phyloP scores from a whole-genome alignment of 2,113 vertebrate genomes.

The Barbus barbus region DNA sequence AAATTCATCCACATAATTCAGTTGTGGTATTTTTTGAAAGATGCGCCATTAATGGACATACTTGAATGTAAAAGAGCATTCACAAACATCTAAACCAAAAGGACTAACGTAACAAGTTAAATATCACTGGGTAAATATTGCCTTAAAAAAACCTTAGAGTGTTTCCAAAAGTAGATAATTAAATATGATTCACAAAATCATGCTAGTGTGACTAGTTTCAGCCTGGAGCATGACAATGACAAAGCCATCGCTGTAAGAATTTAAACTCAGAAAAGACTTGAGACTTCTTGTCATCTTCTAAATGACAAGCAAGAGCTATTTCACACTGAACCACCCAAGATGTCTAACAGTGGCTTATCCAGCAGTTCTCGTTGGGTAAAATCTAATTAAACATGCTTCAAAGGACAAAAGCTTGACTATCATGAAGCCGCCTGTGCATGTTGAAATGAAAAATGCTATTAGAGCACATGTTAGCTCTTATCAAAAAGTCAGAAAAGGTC shows the following conservation, averaged over 20 bases:
- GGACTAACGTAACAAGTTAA: not conserved
- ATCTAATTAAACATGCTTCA: slow-evolving; percentile 49
- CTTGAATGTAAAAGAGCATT: not conserved
- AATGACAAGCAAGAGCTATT: slow-evolving; percentile 37
- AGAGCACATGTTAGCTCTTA: slow-evolving; percentile 39
- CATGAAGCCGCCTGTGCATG: slow-evolving; percentile 15
- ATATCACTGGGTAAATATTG: not conserved
- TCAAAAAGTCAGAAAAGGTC: slow-evolving; percentile 50
- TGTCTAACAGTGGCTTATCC: slow-evolving; percentile 47
- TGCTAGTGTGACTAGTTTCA: not conserved
- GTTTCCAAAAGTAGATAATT: not conserved
- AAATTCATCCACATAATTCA: not conserved
- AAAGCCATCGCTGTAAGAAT: slow-evolving; percentile 10
- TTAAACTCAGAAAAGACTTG: slow-evolving; percentile 20
- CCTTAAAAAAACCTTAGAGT: not conserved
- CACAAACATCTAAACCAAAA: slow-evolving; percentile 1
- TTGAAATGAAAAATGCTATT: slow-evolving; percentile 38
- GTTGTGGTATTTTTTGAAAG: not conserved
- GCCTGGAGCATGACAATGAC: not conserved
- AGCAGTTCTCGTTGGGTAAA: slow-evolving; percentile 40
- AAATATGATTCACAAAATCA: slow-evolving; percentile 12
- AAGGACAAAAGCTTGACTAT: slow-evolving; percentile 43
- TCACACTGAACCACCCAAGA: not conserved
- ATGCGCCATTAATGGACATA: not conserved
- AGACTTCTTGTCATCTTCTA: slow-evolving; percentile 30